phyloP scores from a whole-genome alignment of 2,888 invertebrate genomes.

The Boloria euphrosyne region DNA sequence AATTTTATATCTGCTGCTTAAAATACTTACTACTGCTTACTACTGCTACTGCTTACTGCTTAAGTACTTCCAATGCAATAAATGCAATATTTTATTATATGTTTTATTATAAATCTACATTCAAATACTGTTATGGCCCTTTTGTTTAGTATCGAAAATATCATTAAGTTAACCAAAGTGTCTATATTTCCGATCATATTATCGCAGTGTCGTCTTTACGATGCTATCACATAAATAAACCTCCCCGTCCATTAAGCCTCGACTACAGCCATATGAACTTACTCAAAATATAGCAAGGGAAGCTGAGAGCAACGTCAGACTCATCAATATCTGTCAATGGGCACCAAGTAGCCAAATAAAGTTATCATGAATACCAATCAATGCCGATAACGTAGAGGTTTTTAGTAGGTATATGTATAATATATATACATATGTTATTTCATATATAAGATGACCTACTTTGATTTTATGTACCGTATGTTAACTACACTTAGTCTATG shows the following conservation, averaged over 20 bases:
- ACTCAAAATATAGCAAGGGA: slow-evolving; percentile 60
- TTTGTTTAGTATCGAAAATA: no score
- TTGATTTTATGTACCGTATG: slow-evolving; percentile 15
- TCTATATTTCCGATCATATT: slow-evolving; percentile 66
- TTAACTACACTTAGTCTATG: no score
- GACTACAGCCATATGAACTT: slow-evolving; percentile 51
- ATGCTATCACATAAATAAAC: slow-evolving; percentile 71
- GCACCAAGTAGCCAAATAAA: slow-evolving; percentile 73
- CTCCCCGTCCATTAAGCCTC: slow-evolving; percentile 62
- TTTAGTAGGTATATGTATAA: slow-evolving; percentile 45
- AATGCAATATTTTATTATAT: no score
- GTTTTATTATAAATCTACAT: no score
- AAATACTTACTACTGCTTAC: no score
- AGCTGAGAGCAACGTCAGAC: slow-evolving; percentile 55
- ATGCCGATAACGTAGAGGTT: slow-evolving; percentile 61
- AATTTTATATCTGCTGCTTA: no score
- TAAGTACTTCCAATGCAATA: no score
- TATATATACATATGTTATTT: slow-evolving; percentile 58
- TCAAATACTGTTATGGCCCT: no score
- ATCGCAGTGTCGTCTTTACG: slow-evolving; percentile 60
- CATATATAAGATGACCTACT: slow-evolving; percentile 67
- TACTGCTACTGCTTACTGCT: no score
- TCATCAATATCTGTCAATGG: slow-evolving; percentile 79
- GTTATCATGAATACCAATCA: slow-evolving; percentile 66
- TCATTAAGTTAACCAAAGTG: slow-evolving; percentile 46